Percentiles rank a stretch among this genome's conserved stretches.
Conservation (phyloP, 2,113 vertebrate species). For the Carettochelys insculpta region DNA sequence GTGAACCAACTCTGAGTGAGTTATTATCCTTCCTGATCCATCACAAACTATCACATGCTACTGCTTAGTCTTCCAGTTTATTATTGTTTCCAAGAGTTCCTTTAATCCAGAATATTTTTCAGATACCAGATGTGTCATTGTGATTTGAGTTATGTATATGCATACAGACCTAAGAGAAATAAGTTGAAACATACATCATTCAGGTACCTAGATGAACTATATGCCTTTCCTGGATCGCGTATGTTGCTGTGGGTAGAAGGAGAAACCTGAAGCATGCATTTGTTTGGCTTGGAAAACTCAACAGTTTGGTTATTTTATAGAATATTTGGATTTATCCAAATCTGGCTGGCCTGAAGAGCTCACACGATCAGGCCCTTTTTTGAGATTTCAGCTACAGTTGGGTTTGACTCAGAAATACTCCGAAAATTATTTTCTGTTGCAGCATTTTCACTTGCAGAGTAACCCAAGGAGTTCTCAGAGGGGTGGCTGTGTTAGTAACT, state of each 20-base stretch:
- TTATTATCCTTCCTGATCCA: conserved; percentile 26
- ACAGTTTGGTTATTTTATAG: not conserved
- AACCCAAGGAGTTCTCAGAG: not conserved
- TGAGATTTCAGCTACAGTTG: not conserved
- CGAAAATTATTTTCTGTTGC: not conserved
- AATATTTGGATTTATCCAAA: not conserved
- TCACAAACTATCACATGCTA: not conserved
- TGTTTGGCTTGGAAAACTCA: not conserved
- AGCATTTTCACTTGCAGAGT: not conserved
- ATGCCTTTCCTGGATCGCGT: fast-evolving
- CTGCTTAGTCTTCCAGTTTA: conserved; percentile 18
- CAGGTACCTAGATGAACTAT: not conserved
- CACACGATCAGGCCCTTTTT: fast-evolving
- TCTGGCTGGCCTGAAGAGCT: not conserved
- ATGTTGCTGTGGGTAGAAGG: not conserved
- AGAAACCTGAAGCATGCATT: not conserved
- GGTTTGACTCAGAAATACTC: not conserved
- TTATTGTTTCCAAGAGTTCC: not conserved
- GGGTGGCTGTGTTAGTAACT: no score
- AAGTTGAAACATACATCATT: not conserved
- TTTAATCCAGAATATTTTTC: conserved; percentile 43
- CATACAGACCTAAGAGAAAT: not conserved
- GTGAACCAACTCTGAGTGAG: conserved; percentile 9
- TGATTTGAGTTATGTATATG: conserved; percentile 13
- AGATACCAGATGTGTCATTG: not conserved